phyloP scores from a whole-genome alignment of 2,113 vertebrate genomes.

The Aegithalos caudatus region DNA sequence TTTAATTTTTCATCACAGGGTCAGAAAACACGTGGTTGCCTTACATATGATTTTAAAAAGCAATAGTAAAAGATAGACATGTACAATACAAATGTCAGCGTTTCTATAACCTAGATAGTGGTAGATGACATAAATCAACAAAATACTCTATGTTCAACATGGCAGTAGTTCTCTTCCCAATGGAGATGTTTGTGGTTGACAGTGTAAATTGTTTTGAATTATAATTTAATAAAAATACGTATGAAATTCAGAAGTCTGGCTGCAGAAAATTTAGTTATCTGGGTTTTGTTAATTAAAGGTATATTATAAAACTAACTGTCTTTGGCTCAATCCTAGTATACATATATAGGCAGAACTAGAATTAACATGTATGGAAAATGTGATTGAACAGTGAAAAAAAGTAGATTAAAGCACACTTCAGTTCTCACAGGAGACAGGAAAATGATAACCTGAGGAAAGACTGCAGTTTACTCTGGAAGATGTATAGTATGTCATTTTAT shows the following conservation, averaged over 20 bases:
- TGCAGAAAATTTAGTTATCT: not conserved
- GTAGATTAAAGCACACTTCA: not conserved
- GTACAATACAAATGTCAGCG: not conserved
- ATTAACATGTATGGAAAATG: not conserved
- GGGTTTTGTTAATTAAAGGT: not conserved
- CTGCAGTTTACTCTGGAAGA: constrained; percentile 1
- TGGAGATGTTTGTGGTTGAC: not conserved
- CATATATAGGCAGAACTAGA: not conserved
- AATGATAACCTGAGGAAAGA: constrained; percentile 34
- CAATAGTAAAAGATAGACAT: not conserved
- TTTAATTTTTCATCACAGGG: not conserved
- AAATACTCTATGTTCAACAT: not conserved
- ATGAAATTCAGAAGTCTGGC: not conserved
- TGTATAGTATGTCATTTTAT: not conserved
- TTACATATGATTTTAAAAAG: not conserved
- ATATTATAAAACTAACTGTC: not conserved
- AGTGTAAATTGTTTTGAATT: not conserved
- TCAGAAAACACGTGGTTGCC: not conserved
- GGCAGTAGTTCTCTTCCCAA: not conserved
- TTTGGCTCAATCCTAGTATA: not conserved
- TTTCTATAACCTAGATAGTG: not conserved
- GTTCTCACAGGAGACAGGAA: not conserved
- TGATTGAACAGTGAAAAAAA: not conserved
- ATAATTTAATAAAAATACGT: not conserved
- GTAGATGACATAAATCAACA: not conserved